These are phyloP conservation scores for Balaeniceps rex DNA, from an alignment of 2,113 vertebrate genomes.

Conservation along the genomic window DNA sequence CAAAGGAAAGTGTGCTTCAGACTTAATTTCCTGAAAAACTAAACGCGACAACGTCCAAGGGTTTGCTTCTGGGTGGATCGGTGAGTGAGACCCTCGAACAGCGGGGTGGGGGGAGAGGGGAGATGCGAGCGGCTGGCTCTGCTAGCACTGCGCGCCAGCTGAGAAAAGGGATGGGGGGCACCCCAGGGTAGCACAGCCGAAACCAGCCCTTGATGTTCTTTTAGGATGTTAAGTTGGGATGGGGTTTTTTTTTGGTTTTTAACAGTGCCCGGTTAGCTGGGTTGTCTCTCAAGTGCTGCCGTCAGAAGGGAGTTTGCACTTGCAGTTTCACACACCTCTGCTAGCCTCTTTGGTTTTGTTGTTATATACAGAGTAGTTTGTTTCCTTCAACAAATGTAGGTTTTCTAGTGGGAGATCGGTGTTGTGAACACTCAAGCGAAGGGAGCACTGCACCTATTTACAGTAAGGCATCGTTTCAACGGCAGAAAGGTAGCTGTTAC, in stretches of 20 bases:
- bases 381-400: not conserved
- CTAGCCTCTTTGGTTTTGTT: not conserved
- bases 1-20: slow-evolving; percentile 56
- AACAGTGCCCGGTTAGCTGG: not conserved
- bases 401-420: not conserved
- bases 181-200: not conserved
- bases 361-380: not conserved
- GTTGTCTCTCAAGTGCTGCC: not conserved
- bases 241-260: not conserved
- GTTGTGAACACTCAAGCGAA: not conserved
- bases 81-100: slow-evolving; percentile 54
- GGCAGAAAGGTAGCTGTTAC: not conserved
- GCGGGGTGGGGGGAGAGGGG: not conserved
- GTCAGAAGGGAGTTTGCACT: not conserved
- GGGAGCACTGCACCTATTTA: not conserved
- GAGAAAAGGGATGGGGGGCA: not conserved
- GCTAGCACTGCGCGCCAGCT: not conserved
- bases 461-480: not conserved
- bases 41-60: not conserved
- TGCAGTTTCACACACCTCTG: not conserved
- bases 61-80: slow-evolving; percentile 22
- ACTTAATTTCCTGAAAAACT: slow-evolving; percentile 64
- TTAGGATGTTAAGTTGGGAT: not conserved
- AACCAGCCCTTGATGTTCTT: not conserved
- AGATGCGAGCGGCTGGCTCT: not conserved